A percentile compares a stretch with the other conserved stretches of the same genome.
Evolutionary conservation across 2,113 vertebrate species (phyloP).

Genomic region (Lynx canadensis): DNA sequence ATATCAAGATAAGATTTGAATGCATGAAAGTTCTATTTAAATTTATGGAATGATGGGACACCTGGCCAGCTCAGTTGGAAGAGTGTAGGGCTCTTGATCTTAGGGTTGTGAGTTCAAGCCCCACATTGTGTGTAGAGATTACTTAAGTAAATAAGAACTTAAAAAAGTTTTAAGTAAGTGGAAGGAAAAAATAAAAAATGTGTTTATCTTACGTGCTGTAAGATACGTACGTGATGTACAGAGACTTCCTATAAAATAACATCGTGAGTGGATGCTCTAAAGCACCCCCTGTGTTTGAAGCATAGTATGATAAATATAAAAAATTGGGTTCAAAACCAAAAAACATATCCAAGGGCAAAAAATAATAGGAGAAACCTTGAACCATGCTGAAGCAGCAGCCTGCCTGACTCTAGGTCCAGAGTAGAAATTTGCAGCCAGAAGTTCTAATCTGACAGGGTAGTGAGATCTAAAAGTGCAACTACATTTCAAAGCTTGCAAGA

Average conservation of each 20-base stretch:
- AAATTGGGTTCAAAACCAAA: neutral
- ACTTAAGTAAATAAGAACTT: neutral
- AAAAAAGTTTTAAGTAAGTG: neutral
- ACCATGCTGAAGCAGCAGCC: neutral
- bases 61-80: neutral
- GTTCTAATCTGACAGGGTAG: neutral
- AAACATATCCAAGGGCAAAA: neutral
- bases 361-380: neutral
- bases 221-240: neutral
- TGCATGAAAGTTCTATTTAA: neutral
- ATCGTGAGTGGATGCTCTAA: neutral
- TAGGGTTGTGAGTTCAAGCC: neutral
- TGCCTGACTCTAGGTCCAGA: neutral
- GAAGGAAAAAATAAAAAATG: neutral
- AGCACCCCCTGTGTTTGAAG: neutral
- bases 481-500: neutral
- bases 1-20: neutral
- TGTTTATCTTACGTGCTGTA: neutral
- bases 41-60: neutral
- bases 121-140: neutral
- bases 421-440: neutral
- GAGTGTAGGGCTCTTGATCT: neutral
- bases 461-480: slow-evolving; percentile 3
- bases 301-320: neutral
- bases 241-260: neutral